A percentile compares a stretch with the other conserved stretches of the same genome.
phyloP scores from a whole-genome alignment of 1,140 invertebrate species.

The Acromyrmex echinatior region DNA sequence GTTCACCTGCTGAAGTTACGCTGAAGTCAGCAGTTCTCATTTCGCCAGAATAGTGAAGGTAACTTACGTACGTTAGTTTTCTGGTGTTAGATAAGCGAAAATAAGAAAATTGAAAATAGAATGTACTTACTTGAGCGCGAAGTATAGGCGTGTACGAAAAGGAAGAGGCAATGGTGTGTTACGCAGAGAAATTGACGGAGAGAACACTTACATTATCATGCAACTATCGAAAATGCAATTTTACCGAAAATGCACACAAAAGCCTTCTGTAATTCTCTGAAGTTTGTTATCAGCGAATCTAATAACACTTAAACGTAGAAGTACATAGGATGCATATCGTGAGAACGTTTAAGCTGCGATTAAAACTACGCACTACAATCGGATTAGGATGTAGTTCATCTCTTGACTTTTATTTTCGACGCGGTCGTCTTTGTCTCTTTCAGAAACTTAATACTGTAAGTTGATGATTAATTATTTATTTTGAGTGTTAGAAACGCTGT shows the following conservation, averaged over 20 bases:
- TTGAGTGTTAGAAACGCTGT: no score
- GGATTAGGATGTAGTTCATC: slow-evolving; percentile 28
- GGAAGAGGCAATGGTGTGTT: slow-evolving; percentile 16
- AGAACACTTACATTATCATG: slow-evolving; percentile 50
- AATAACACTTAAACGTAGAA: slow-evolving; percentile 11
- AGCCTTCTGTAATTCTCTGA: background rate
- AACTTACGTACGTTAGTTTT: slow-evolving; percentile 35
- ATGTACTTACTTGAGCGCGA: slow-evolving; percentile 48
- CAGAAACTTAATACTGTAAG: no score
- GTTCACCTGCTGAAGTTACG: background rate
- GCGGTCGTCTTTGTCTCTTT: background rate
- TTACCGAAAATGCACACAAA: slow-evolving; percentile 17
- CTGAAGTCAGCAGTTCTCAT: slow-evolving; percentile 11
- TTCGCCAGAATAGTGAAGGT: slow-evolving; percentile 12
- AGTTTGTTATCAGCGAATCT: background rate
- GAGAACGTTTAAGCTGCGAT: slow-evolving; percentile 57
- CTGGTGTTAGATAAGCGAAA: slow-evolving; percentile 19
- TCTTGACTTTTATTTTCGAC: slow-evolving; percentile 23
- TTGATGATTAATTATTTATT: no score
- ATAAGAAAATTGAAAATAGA: slow-evolving; percentile 27
- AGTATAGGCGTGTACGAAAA: slow-evolving; percentile 1
- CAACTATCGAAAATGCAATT: slow-evolving; percentile 46
- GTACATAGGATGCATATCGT: slow-evolving; percentile 56
- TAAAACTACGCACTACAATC: slow-evolving; percentile 50
- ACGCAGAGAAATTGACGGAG: slow-evolving; percentile 31